Base-by-base conservation (phyloP, 37 sponge, comb jelly and placozoan species). In the Halisarca cf. caerulea region DNA sequence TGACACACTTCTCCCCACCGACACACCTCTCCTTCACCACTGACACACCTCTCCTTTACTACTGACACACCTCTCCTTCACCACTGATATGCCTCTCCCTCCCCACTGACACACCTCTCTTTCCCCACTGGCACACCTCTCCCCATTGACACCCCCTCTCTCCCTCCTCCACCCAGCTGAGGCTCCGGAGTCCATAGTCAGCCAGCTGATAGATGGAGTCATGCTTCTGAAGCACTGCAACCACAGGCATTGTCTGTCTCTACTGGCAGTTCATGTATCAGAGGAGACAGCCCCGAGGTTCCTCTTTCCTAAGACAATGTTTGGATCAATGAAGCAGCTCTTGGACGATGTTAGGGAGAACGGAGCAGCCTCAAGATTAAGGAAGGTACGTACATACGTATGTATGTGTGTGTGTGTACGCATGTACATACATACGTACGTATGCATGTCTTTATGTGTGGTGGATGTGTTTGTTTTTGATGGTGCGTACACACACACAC, bases 181-280 rank as follows among this genome's bases (percentile, higher is more conserved):
- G 60, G 87, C 94, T 34, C 91, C 90, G 5, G 90, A 90, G 51
- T 66, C 77, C 2, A 90, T 93, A 25, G 90, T 93, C 14, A 69
- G 74, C 45, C 84, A 85, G 24, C 73, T 93, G 4, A 37, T 93
- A 59, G 94, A 93, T 35, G 91, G 94, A 39, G 90, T 91, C 14
- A 23, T 77, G 54, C 55, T 80, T n/a, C 57, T 85, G 18, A 80
- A 86, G 0, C 70, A 75, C 33, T 78, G 87, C 37, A 35, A 33
- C 34, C 94, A 93, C 66, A 87, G 94, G 3, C 91, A 86, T 82
- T 45, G 90, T 42, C 62, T 90, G 18, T 88, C 79, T 6, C 73
- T 90, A 3, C 77, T 93, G 40, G 94, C 80, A 5, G 85, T 78
- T 21, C 86, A 90, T 62, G 37, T 71, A 47, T 58, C 41, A 14